Base-by-base conservation (phyloP, 2,888 invertebrate species). In the Pterostichus madidus region DNA sequence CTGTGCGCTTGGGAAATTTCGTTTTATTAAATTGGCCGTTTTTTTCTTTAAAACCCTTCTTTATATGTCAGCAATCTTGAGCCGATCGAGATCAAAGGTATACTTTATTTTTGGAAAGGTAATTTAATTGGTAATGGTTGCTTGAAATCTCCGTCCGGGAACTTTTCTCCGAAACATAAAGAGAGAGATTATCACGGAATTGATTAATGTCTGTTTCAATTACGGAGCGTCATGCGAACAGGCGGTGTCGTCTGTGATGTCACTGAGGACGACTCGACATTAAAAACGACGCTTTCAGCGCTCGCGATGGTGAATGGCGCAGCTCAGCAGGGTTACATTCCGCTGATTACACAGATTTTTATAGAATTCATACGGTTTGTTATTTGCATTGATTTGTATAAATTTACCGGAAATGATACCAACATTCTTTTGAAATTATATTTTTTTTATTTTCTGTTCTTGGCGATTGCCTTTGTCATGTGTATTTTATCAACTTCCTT, bases 151-250 rank as follows among this genome's bases (percentile, higher is more conserved):
- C 32, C 15, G 44, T 39, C 49, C 80, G 75, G 61, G 61, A 13
- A 68, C 35, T 44, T 71, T 17, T 8, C 6, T 35, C 68, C 17
- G 68, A 24, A 80, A 73, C 53, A 52, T 75, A 44, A 52, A 75
- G 49, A 80, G 53, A 80, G 80, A 73, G 56, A 73, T 80, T 73
- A 80, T 73, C 39, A 80, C 53, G 39, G 73, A 80, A 80, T 71
- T 80, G 80, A 73, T 80, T 73, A 80, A 71, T 80, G 80, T 80
- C 73, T 73, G 71, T 56, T 80, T 80, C 71, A 80, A 80, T 80
- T 80, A 80, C 73, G 59, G 52, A 71, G 53, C 56, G 71, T 32
- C 68, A 44, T 71, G 64, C 64, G 39, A 64, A 31, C 44, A 39
- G 79, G 31, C 49, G 39, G 49, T 46, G 61, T 79, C 68, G 68